These are phyloP conservation scores for Echiichthys vipera DNA, from an alignment of 2,797 vertebrate genomes.

Conservation along the genomic window DNA sequence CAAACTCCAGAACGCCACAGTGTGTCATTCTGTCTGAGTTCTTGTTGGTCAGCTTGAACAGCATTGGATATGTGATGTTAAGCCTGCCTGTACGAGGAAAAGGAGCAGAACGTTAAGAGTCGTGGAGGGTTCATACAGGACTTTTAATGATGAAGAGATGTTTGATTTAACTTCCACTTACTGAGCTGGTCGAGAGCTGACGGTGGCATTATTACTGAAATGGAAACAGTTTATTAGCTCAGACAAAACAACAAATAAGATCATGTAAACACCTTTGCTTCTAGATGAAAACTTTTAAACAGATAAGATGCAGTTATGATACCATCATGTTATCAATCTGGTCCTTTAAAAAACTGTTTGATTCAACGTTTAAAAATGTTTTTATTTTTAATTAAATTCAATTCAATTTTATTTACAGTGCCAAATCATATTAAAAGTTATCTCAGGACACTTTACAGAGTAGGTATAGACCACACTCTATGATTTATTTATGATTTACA, in stretches of 20 bases:
- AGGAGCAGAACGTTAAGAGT: not conserved
- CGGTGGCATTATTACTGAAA: constrained; percentile 97
- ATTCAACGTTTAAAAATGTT: no score
- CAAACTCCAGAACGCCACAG: constrained; percentile 97
- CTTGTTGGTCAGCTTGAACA: constrained; percentile 98
- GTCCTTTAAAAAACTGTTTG: not conserved
- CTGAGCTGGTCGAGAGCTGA: constrained; percentile 98
- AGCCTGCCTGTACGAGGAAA: constrained; percentile 88
- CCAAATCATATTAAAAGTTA: no score
- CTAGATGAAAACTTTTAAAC: not conserved
- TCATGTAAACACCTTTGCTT: not conserved
- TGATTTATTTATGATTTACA: no score
- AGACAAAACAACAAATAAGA: not conserved
- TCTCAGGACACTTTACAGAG: no score
- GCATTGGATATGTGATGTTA: constrained; percentile 98
- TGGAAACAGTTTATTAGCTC: not conserved
- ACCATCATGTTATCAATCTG: no score
- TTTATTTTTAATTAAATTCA: no score
- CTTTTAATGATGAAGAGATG: not conserved
- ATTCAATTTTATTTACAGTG: no score
- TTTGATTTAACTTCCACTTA: constrained; percentile 83
- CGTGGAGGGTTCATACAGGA: not conserved
- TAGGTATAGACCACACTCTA: no score
- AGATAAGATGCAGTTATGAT: not conserved
- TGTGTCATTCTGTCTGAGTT: constrained; percentile 98